A percentile compares a stretch with the other conserved stretches of the same genome.
Evolutionary conservation across 2,113 vertebrate species (phyloP).

Genomic region (Pelvicachromis taeniatus): DNA sequence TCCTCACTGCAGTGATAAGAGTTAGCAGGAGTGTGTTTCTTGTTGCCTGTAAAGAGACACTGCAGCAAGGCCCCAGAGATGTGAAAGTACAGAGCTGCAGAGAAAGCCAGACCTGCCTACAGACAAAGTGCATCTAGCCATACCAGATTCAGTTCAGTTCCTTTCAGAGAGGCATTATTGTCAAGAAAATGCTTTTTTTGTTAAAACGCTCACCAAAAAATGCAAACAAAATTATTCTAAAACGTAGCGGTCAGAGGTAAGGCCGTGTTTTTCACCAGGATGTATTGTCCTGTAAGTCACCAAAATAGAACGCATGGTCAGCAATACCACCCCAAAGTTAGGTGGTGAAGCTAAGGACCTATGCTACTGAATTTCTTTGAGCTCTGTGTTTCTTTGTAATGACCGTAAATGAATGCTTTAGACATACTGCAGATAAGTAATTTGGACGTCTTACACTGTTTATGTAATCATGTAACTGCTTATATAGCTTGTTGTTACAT

Average conservation of each 20-base stretch:
- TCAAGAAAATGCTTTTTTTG: background rate
- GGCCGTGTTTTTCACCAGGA: background rate
- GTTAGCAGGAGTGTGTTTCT: background rate
- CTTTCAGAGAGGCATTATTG: background rate
- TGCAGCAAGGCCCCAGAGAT: slow-evolving; percentile 23
- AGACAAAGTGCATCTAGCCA: background rate
- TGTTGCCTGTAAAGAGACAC: slow-evolving; percentile 17
- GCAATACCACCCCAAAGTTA: background rate
- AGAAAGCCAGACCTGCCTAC: background rate
- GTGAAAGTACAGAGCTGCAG: background rate
- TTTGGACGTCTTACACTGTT: background rate
- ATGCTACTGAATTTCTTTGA: background rate
- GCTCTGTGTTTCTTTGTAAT: background rate
- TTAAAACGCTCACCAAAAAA: background rate
- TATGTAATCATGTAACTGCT: background rate
- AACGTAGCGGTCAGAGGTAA: background rate
- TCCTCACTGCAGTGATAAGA: slow-evolving; percentile 27
- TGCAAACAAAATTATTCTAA: background rate
- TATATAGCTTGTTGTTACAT: background rate
- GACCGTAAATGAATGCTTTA: background rate
- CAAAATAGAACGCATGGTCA: background rate
- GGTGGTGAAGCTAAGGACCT: background rate
- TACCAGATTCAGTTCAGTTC: background rate
- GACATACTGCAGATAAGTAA: background rate
- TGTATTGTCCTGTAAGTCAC: background rate